Percentiles rank a stretch among this genome's conserved stretches.
phyloP scores from a whole-genome alignment of 2,888 invertebrate species.

The Hypsopygia costalis region DNA sequence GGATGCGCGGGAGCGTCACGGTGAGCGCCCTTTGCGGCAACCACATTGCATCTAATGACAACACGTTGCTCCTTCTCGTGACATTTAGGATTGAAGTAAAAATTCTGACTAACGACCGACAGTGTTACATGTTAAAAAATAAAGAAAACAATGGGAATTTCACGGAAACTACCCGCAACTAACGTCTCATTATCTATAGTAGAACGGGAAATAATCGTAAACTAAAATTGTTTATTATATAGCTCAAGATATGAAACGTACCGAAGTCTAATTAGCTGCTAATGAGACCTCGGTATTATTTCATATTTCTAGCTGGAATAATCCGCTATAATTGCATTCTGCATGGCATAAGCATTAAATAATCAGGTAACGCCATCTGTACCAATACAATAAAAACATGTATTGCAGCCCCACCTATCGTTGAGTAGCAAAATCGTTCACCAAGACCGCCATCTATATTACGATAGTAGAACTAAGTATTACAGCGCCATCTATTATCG shows the following conservation, averaged over 20 bases:
- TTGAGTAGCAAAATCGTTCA: neutral
- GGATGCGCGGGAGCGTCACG: constrained; percentile 53
- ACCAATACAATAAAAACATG: too few relatives aligned
- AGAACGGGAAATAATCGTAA: neutral
- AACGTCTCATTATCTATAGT: neutral
- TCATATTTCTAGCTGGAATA: too few relatives aligned
- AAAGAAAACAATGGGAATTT: constrained; percentile 4
- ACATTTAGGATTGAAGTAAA: neutral
- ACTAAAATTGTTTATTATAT: too few relatives aligned
- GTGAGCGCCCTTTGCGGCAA: constrained; percentile 22
- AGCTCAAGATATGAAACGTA: too few relatives aligned
- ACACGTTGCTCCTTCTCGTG: neutral
- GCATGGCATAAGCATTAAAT: too few relatives aligned
- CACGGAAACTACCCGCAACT: constrained; percentile 2
- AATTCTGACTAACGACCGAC: constrained; percentile 7
- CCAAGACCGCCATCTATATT: constrained; percentile 22
- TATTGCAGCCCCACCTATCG: constrained; percentile 3
- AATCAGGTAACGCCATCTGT: neutral
- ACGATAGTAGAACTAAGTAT: neutral
- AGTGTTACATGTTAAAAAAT: too few relatives aligned
- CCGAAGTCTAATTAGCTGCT: too few relatives aligned
- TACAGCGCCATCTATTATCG: constrained; percentile 35
- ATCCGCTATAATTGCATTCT: too few relatives aligned
- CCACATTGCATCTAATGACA: constrained; percentile 13
- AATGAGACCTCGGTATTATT: too few relatives aligned